Conservation (phyloP, 1,140 invertebrate genomes). For the Heliothis virescens region DNA sequence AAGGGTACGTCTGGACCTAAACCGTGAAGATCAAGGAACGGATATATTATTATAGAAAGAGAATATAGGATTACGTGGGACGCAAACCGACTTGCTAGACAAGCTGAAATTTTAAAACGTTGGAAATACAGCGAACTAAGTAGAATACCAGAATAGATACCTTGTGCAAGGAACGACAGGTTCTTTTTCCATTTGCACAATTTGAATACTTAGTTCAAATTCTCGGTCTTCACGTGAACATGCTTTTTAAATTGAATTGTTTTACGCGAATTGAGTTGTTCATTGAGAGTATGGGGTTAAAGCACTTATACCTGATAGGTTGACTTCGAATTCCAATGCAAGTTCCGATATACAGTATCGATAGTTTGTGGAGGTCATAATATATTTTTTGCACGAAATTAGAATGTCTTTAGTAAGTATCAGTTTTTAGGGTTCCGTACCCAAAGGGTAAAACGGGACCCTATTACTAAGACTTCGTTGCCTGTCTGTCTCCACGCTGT, state of each 20-base stretch:
- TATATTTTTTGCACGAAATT: too few species aligned
- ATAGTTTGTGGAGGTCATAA: too few species aligned
- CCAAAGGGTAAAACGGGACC: too few species aligned
- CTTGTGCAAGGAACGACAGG: not conserved
- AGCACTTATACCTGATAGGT: not conserved
- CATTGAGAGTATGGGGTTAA: not conserved
- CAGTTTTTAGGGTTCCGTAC: too few species aligned
- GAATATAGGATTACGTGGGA: not conserved
- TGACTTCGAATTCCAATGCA: too few species aligned
- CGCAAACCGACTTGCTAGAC: slow-evolving; percentile 1
- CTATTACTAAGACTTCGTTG: too few species aligned
- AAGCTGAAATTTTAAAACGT: slow-evolving; percentile 29
- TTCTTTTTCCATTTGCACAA: slow-evolving; percentile 44
- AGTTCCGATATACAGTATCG: too few species aligned
- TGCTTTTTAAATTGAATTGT: slow-evolving; percentile 68
- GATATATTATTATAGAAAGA: slow-evolving; percentile 11
- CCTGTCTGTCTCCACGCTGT: too few species aligned
- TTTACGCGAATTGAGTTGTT: slow-evolving; percentile 50
- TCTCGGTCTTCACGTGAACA: slow-evolving; percentile 54
- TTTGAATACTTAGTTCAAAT: slow-evolving; percentile 59
- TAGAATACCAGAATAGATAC: slow-evolving; percentile 32
- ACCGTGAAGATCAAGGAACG: slow-evolving; percentile 1
- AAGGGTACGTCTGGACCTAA: slow-evolving; percentile 27
- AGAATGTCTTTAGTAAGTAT: too few species aligned
- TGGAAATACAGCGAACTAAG: slow-evolving; percentile 23